A percentile compares a stretch with the other conserved stretches of the same genome.
phyloP scores from a whole-genome alignment of 1,140 invertebrate species.

The Drosophila pruinosa region DNA sequence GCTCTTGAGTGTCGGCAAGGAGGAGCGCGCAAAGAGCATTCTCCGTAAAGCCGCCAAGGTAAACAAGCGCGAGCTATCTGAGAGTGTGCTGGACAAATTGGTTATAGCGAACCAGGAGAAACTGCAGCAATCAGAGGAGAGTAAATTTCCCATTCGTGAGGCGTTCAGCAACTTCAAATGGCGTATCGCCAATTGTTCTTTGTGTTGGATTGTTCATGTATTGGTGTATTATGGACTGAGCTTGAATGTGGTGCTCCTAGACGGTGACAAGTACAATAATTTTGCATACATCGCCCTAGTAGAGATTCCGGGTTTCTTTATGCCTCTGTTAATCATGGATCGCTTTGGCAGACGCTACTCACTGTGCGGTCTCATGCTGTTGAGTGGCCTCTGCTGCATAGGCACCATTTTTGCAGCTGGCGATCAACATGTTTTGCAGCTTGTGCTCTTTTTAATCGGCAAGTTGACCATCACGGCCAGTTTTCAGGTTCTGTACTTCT shows the following conservation, averaged over 20 bases:
- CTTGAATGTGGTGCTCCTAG: slow-evolving; percentile 89
- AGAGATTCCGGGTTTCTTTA: slow-evolving; percentile 88
- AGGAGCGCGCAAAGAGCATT: slow-evolving; percentile 85
- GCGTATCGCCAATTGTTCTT: slow-evolving; percentile 86
- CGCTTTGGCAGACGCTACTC: slow-evolving; percentile 86
- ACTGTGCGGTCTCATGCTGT: slow-evolving; percentile 85
- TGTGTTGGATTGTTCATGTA: slow-evolving; percentile 88
- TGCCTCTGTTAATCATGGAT: slow-evolving; percentile 87
- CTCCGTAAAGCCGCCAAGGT: slow-evolving; percentile 86
- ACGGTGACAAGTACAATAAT: slow-evolving; percentile 88
- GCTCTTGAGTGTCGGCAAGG: slow-evolving; percentile 88
- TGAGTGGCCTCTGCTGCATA: slow-evolving; percentile 84
- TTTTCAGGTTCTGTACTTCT: slow-evolving; percentile 88
- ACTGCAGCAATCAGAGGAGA: slow-evolving; percentile 73
- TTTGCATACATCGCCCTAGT: slow-evolving; percentile 88
- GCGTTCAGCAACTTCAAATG: slow-evolving; percentile 85
- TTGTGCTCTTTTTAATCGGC: slow-evolving; percentile 87
- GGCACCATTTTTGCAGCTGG: slow-evolving; percentile 58
- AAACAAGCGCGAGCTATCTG: slow-evolving; percentile 86
- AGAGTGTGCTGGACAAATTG: slow-evolving; percentile 84
- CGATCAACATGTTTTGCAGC: slow-evolving; percentile 69
- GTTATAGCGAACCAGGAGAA: slow-evolving; percentile 78
- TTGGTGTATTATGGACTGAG: slow-evolving; percentile 93
- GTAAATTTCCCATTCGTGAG: slow-evolving; percentile 82
- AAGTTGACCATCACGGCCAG: slow-evolving; percentile 89